phyloP scores from a whole-genome alignment of 1,140 invertebrate species.

The Caenorhabditis elegans region WBcel235 BX284603.4:8746501-8747000 shows the following conservation, averaged over 20 bases:
- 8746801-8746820: too few species aligned
- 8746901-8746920: too few species aligned
- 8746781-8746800: background rate
- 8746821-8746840: too few species aligned
- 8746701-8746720: slow-evolving; percentile 58
- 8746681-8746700: slow-evolving; percentile 57
- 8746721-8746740: slow-evolving; percentile 38
- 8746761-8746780: slow-evolving; percentile 6
- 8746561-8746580: slow-evolving; percentile 62
- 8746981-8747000: slow-evolving; percentile 12
- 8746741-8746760: slow-evolving; percentile 46
- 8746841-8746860: too few species aligned
- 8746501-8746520: slow-evolving; percentile 58
- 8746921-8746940: too few species aligned
- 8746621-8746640: slow-evolving; percentile 66
- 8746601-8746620: slow-evolving; percentile 65
- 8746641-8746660: slow-evolving; percentile 64
- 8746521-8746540: slow-evolving; percentile 53
- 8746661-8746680: slow-evolving; percentile 62
- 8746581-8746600: slow-evolving; percentile 64
- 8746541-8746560: slow-evolving; percentile 58
- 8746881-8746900: too few species aligned
- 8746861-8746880: too few species aligned
- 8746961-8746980: too few species aligned
- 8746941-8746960: too few species aligned